Evolutionary conservation across 2,888 invertebrate species (phyloP), one percentile per base, ranked within the genome.

Genomic region (Rhorus exstirpatorius): DNA sequence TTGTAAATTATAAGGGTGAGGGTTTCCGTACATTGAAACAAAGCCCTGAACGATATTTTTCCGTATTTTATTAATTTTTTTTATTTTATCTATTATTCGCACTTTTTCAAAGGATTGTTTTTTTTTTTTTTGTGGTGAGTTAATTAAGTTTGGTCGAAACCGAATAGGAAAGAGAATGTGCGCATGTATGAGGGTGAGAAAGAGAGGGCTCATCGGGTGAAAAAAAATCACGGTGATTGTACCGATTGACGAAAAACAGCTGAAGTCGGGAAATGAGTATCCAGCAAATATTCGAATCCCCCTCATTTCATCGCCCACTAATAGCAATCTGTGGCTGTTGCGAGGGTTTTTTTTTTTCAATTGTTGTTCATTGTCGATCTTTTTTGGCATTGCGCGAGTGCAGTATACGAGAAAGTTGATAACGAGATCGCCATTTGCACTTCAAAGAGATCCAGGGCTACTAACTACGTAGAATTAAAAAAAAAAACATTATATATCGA

Each of bases 241-340:
- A 41, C 63, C 75, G 71, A 71, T 78, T 51, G 68, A 41, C 79
- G 46, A 61, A 65, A 67, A 78, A 71, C 35, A 79, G 31, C 44
- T 4, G 61, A 79, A 85, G 87, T 86, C 85, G 84, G 87, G 88
- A 90, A 90, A 91, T 90, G 91, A 91, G 90, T 88, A 88, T 88
- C 89, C 88, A 84, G 88, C 90, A 90, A 91, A 90, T 90, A 91
- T 87, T 60, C 80, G 61, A 49, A 75, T 65, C 24, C 67, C 41
- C 58, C 46, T 44, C 77, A 51, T 26, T 38, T 53, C 17, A 63
- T 63, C 26, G 51, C 70, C 53, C 79, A 76, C 81, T 85, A 84
- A 84, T 85, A 81, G 85, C 85, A 77, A 65, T 53, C 81, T 76
- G 41, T 67, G 71, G 55, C 68, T 68, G 61, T 70, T 61, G 51